A percentile compares a stretch with the other conserved stretches of the same genome.
phyloP scores from a whole-genome alignment of 2,888 invertebrate species.

The Thereva nobilitata region DNA sequence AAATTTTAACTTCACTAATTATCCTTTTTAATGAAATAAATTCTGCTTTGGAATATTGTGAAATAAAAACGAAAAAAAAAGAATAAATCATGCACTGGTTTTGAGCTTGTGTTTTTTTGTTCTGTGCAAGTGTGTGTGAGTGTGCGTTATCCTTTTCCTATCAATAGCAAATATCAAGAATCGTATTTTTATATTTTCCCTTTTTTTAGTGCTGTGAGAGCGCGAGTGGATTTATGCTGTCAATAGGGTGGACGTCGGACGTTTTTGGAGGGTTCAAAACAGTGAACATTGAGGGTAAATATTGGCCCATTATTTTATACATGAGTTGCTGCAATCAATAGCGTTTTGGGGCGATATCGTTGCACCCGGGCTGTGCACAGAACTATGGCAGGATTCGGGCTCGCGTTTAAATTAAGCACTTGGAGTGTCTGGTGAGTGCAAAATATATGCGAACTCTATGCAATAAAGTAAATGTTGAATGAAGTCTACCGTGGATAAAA shows the following conservation, averaged over 20 bases:
- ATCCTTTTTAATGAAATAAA: too few species aligned
- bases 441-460: slow-evolving; percentile 35
- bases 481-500: slow-evolving; percentile 48
- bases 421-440: slow-evolving; percentile 18
- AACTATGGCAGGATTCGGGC: neutral
- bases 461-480: slow-evolving; percentile 46
- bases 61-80: too few species aligned
- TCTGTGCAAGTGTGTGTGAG: neutral
- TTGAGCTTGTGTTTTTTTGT: too few species aligned
- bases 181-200: slow-evolving; percentile 26
- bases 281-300: slow-evolving; percentile 48
- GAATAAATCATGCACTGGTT: too few species aligned
- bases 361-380: slow-evolving; percentile 23
- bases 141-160: slow-evolving; percentile 6
- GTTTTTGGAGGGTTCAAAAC: slow-evolving; percentile 41
- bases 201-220: slow-evolving; percentile 14
- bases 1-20: too few species aligned
- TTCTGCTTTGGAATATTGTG: too few species aligned
- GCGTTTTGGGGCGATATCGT: slow-evolving; percentile 37
- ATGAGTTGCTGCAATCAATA: slow-evolving; percentile 52
- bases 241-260: slow-evolving; percentile 34
- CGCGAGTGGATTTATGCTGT: slow-evolving; percentile 33
- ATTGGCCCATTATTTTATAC: slow-evolving; percentile 53
- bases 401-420: too few species aligned
- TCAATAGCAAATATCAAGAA: neutral